Base-by-base conservation (phyloP, 2,797 vertebrate genomes). In the Cyprinella venusta region DNA sequence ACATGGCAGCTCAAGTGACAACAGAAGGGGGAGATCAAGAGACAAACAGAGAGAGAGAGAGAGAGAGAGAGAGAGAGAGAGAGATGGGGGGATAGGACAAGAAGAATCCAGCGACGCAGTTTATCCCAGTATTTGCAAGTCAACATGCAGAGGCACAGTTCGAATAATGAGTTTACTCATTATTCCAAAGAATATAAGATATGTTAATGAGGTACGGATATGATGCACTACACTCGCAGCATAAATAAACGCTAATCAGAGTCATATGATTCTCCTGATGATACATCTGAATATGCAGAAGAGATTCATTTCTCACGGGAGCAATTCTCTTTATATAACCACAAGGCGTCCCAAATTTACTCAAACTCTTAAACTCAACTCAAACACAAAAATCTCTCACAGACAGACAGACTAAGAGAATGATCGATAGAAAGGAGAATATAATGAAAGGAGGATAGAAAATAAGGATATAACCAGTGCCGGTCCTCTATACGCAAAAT, bases 1-100 rank as follows among this genome's bases (percentile, higher is more conserved):
- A 93, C 91, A 88, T 85, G 89, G 91, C 92, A 91, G 54, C 30
- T 71, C 40, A 30, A 64, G 75, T 65, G 33, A 40, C 21, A 80
- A 64, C 59, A 71, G 15, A 50, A 83, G 21, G 76, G 56, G 33
- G 9, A 30, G 18, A 68, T 38, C 24, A 45, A 74, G 69, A 65
- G 54, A 74, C 54, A 74, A 56, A 74, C 8, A 56, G 36, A 56
- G 30, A 33, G 40, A 59, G 15, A 56, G 75, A 33, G 40, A 71
- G 64, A 71, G 6, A 42, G 33, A 40, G 26, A 26, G 38, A 72
- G 75, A 33, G 40, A 71, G 64, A 71, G 6, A 42, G 33, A 40
- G 26, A 26, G 38, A 72, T 19, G 26, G 8, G 38, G 45, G 45
- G 18, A 42, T 12, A 72, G 30, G 59, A 56, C n/a, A 45, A 24